phyloP scores from a whole-genome alignment of 2,888 invertebrate genomes.

The Acanthococcus lagerstroemiae region DNA sequence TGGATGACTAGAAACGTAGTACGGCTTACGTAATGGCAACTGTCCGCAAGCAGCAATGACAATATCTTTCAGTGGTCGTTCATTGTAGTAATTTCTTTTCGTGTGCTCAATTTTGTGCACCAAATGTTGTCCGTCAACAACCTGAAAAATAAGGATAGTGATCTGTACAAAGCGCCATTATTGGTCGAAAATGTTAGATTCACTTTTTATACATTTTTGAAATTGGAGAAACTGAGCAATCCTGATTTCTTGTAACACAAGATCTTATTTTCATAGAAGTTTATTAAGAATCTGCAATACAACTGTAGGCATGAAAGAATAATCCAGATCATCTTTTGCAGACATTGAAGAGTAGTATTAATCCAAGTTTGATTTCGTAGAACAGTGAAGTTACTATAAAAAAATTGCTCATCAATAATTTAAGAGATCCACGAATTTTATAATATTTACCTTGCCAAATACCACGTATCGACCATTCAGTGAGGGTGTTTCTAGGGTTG shows the following conservation, averaged over 20 bases:
- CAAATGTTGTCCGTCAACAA: conserved; percentile 50
- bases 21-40: conserved; percentile 64
- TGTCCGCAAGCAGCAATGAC: conserved; percentile 67
- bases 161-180: no score
- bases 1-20: conserved; percentile 58
- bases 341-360: background rate
- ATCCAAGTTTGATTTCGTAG: background rate
- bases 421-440: background rate
- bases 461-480: conserved; percentile 92
- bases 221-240: no score
- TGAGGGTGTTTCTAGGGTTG: conserved; percentile 76
- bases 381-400: background rate
- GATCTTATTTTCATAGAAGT: no score
- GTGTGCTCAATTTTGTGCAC: conserved; percentile 71
- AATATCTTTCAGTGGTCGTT: conserved; percentile 71
- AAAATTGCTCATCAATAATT: background rate
- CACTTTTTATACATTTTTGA: no score
- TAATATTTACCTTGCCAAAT: conserved; percentile 74
- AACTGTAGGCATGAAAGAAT: no score
- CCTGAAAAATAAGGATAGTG: no score
- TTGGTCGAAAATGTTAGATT: no score
- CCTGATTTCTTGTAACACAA: no score
- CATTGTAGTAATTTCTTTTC: conserved; percentile 64
- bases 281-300: no score
- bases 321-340: no score